Conservation (phyloP, 2,797 vertebrate species). For the Florisuga fusca region DNA sequence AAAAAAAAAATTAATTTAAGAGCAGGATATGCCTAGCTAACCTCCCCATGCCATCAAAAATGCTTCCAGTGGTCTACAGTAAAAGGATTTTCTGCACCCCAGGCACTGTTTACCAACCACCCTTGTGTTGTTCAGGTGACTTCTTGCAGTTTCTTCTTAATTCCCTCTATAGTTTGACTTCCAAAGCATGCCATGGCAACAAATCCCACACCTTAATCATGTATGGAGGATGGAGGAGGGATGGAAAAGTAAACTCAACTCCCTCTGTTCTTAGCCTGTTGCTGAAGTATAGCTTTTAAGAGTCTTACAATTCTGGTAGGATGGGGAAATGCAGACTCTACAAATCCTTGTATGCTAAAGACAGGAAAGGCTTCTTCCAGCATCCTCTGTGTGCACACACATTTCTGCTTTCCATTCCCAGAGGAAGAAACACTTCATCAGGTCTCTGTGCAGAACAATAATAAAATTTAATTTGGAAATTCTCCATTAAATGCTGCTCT, state of each 20-base stretch:
- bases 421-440: constrained; percentile 20
- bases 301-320: background rate
- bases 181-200: background rate
- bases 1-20: background rate
- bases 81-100: background rate
- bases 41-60: background rate
- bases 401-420: constrained; percentile 11
- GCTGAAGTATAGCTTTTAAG: background rate
- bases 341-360: background rate
- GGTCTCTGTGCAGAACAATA: constrained; percentile 1
- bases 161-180: background rate
- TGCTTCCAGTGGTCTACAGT: background rate
- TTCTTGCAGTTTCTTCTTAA: background rate
- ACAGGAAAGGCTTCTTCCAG: background rate
- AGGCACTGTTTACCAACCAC: background rate
- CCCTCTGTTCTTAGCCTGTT: background rate
- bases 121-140: background rate
- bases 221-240: accelerated
- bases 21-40: background rate
- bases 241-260: background rate
- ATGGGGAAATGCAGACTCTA: background rate
- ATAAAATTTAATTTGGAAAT: constrained; percentile 60
- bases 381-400: accelerated
- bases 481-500: constrained; percentile 59
- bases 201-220: background rate